Evolutionary conservation across 2,797 vertebrate genomes (phyloP), one percentile per base, ranked within the genome.

Genomic region (Anguilla pacifica): DNA sequence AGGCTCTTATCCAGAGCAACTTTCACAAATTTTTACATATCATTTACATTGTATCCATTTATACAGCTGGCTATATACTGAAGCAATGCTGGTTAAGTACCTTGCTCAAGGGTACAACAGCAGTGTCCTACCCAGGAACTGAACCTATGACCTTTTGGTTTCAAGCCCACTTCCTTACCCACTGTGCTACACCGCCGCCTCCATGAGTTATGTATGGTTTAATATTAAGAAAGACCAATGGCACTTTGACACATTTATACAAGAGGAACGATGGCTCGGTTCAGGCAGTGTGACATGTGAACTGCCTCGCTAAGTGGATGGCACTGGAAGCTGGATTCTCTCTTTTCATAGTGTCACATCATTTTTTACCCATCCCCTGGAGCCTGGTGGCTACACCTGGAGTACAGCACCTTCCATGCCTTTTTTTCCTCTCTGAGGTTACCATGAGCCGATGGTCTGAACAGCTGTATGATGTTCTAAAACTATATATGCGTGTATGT

Each of bases 231-330:
- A n/a, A 55, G 28, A 1, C 31, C 59, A 25, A 3, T 10, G 31
- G 22, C 28, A 43, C 31, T 85, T 35, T 85, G 84, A 85, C 84
- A 64, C 22, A 67, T 85, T 85, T 25, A 64, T 25, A 85, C 55
- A 28, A 61, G 82, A 0, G 49, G 49, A 59, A 35, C 7, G 59
- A 82, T 67, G 28, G 49, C n/a, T 83, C 7, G 31, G 39, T 81
- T 35, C 6, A 43, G 83, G 82, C 19, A 74, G 11, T 57, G 19
- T 22, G 9, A 15, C 86, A 83, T 85, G 51, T 31, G 67, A 83
- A 72, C 28, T 15, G 17, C 25, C 77, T 13, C 6, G 22, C 17
- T 25, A 81, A 81, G 77, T 22, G 17, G 11, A 6, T 35, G 46
- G 77, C 35, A 25, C 17, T 22, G 39, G 77, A 49, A 49, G 39